phyloP scores from a whole-genome alignment of 2,113 vertebrate genomes.

The Rhineura floridana region DNA sequence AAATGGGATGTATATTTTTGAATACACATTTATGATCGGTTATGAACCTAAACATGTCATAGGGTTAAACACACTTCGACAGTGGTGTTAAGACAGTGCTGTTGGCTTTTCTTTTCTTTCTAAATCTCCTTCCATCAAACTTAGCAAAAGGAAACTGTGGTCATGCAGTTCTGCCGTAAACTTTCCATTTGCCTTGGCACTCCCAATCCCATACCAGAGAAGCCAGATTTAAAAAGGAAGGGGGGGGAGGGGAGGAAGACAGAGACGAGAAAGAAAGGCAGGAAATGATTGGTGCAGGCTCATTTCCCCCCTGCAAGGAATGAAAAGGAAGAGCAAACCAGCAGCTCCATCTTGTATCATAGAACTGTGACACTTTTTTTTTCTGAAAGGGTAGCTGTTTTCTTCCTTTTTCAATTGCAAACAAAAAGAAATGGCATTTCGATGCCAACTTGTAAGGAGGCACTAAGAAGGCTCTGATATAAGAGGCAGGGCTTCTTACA shows the following conservation, averaged over 20 bases:
- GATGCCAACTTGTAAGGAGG: not conserved
- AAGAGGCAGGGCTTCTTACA: conserved; percentile 37
- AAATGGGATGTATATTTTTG: not conserved
- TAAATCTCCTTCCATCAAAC: conserved; percentile 69
- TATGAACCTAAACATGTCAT: not conserved
- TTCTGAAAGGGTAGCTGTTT: not conserved
- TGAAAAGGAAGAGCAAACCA: not conserved
- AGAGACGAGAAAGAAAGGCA: not conserved
- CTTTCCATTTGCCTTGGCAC: conserved; percentile 57
- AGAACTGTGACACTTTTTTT: not conserved
- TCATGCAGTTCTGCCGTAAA: conserved; percentile 52
- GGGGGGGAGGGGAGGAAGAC: accelerated
- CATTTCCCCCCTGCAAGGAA: not conserved
- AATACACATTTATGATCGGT: not conserved
- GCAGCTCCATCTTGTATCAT: not conserved
- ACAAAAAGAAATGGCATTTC: conserved; percentile 39
- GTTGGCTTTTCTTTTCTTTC: not conserved
- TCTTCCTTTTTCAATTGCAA: not conserved
- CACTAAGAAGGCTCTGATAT: conserved; percentile 13
- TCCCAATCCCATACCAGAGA: conserved; percentile 61
- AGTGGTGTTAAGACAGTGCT: conserved; percentile 51
- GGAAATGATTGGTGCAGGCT: not conserved
- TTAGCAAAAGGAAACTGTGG: conserved; percentile 66
- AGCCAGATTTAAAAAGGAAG: conserved; percentile 55
- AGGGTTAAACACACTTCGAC: conserved; percentile 15